Conservation (phyloP, 1,140 invertebrate genomes). For the Phenacoccus solenopsis region DNA sequence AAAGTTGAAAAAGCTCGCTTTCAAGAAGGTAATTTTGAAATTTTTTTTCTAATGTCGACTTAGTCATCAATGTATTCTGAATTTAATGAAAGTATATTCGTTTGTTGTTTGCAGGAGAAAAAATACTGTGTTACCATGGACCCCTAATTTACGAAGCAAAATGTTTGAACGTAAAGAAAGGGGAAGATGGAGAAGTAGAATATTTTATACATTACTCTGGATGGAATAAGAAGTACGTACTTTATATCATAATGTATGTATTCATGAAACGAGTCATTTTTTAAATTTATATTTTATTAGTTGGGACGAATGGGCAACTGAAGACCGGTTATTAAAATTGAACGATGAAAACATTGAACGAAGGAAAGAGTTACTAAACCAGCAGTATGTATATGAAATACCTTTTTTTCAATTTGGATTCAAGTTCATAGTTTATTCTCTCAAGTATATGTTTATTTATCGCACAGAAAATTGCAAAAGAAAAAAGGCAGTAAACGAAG, state of each 20-base stretch:
- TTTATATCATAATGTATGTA: slow-evolving; percentile 9
- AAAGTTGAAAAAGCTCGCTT: background rate
- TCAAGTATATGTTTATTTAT: background rate
- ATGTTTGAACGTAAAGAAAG: slow-evolving; percentile 66
- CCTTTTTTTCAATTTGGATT: background rate
- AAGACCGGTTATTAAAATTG: slow-evolving; percentile 80
- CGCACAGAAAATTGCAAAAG: background rate
- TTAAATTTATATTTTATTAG: slow-evolving; percentile 43
- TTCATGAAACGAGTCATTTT: background rate
- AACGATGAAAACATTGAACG: slow-evolving; percentile 82
- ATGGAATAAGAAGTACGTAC: slow-evolving; percentile 89
- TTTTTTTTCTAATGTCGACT: no score
- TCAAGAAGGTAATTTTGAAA: slow-evolving; percentile 6
- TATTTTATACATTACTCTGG: slow-evolving; percentile 95
- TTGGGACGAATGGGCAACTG: slow-evolving; percentile 98
- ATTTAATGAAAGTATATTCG: background rate
- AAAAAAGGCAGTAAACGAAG: background rate
- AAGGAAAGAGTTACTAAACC: slow-evolving; percentile 76
- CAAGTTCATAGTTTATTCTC: background rate
- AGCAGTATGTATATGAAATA: slow-evolving; percentile 43
- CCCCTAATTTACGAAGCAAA: slow-evolving; percentile 43
- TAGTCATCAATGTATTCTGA: no score
- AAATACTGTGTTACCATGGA: slow-evolving; percentile 26
- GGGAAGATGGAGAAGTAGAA: slow-evolving; percentile 25
- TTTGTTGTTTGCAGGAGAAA: slow-evolving; percentile 22